These are phyloP conservation scores for Entomobrya proxima DNA, from an alignment of 2,888 invertebrate genomes.

Conservation along the genomic window DNA sequence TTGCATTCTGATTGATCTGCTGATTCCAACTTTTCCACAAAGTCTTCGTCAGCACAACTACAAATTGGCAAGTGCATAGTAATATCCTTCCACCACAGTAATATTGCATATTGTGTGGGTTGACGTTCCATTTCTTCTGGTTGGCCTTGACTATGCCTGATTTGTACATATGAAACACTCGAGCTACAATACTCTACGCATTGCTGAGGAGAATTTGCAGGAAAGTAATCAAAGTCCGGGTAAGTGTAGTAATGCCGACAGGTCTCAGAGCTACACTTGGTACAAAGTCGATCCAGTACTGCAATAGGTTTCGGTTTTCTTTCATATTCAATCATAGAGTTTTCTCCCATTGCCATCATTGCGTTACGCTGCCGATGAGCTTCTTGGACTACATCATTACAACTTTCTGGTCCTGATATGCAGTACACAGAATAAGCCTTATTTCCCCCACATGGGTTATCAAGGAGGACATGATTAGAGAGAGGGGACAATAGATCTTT, in stretches of 20 bases:
- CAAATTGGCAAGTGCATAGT: conserved; percentile 36
- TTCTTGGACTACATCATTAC: not conserved
- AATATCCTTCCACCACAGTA: conserved; percentile 10
- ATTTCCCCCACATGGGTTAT: conserved; percentile 70
- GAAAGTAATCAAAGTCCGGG: conserved; percentile 69
- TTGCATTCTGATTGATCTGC: conserved; percentile 11
- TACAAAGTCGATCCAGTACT: not conserved
- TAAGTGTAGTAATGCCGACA: not conserved
- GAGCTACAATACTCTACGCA: conserved; percentile 57
- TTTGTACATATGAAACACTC: conserved; percentile 7
- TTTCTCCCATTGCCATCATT: not conserved
- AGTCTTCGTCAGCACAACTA: conserved; percentile 35
- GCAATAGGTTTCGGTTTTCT: not conserved
- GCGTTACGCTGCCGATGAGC: not conserved
- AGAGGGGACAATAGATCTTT: not conserved
- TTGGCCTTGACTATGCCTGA: too few species aligned
- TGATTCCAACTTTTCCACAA: not conserved
- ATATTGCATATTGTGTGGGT: conserved; percentile 42
- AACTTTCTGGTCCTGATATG: not conserved
- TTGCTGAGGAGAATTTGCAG: conserved; percentile 52
- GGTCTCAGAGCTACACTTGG: not conserved
- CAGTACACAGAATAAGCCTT: conserved; percentile 67
- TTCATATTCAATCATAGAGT: not conserved
- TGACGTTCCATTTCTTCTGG: not conserved
- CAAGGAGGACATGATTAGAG: not conserved